Percentiles rank a stretch among this genome's conserved stretches.
Conservation (phyloP, 2,113 vertebrate genomes). For the Saccopteryx bilineata region DNA sequence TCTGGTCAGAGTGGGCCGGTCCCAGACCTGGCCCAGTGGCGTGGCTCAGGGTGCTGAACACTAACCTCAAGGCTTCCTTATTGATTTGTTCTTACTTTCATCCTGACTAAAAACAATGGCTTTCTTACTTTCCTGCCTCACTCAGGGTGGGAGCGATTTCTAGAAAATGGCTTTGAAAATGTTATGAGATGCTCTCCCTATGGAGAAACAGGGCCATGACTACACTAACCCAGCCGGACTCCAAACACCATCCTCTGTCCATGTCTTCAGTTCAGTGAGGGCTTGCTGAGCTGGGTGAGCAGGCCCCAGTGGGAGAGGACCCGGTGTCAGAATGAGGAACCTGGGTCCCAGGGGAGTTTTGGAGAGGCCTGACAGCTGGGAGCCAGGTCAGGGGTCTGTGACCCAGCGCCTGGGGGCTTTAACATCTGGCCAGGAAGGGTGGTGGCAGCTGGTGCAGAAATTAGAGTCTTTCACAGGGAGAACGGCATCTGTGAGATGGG, state of each 20-base stretch:
- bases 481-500: neutral
- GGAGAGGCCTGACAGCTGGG: conserved; percentile 2
- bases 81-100: neutral
- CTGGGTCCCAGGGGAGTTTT: neutral
- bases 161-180: neutral
- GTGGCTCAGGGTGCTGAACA: fast-evolving
- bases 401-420: neutral
- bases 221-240: fast-evolving
- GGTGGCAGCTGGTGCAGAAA: conserved; percentile 39
- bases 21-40: neutral
- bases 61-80: neutral
- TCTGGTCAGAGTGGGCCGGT: fast-evolving
- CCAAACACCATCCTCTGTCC: fast-evolving
- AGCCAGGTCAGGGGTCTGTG: neutral
- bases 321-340: neutral
- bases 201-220: neutral
- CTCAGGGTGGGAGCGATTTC: neutral
- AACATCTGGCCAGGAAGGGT: conserved; percentile 55
- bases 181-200: neutral
- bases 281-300: neutral
- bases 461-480: neutral
- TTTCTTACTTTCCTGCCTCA: neutral
- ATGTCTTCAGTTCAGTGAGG: fast-evolving
- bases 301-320: fast-evolving
- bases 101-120: neutral